These are phyloP conservation scores for Drosophila pegasa DNA, from an alignment of 2,888 invertebrate species.

Conservation along the genomic window DNA sequence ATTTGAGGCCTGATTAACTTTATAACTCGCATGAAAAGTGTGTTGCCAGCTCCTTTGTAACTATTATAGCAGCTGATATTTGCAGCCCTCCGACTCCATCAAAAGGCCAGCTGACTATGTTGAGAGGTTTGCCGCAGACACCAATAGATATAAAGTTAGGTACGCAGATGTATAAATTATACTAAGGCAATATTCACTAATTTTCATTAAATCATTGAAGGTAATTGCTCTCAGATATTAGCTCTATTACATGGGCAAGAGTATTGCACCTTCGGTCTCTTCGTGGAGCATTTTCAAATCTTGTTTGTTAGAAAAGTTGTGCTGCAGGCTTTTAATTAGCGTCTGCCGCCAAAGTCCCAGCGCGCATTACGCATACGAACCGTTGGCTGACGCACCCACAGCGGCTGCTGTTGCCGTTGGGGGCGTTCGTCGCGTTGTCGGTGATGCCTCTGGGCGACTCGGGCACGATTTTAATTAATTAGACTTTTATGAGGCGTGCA, in stretches of 20 bases:
- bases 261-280: constrained; percentile 28
- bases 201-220: no score
- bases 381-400: constrained; percentile 49
- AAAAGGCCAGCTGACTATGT: neutral
- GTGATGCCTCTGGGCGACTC: constrained; percentile 60
- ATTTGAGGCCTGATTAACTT: constrained; percentile 71
- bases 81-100: neutral
- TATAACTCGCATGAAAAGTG: constrained; percentile 47
- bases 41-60: constrained; percentile 28
- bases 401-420: constrained; percentile 28
- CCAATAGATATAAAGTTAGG: neutral
- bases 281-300: constrained; percentile 4
- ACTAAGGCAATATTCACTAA: neutral
- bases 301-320: constrained; percentile 60
- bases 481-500: constrained; percentile 79
- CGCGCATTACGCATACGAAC: constrained; percentile 77
- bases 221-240: no score
- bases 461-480: constrained; percentile 83
- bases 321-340: constrained; percentile 75
- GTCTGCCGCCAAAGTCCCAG: constrained; percentile 64
- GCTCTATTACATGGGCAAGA: no score
- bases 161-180: neutral
- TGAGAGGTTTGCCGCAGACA: no score
- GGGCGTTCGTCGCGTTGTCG: constrained; percentile 57
- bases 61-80: constrained; percentile 33